Base-by-base conservation (phyloP, 1,140 invertebrate genomes). In the Bombus polaris region DNA sequence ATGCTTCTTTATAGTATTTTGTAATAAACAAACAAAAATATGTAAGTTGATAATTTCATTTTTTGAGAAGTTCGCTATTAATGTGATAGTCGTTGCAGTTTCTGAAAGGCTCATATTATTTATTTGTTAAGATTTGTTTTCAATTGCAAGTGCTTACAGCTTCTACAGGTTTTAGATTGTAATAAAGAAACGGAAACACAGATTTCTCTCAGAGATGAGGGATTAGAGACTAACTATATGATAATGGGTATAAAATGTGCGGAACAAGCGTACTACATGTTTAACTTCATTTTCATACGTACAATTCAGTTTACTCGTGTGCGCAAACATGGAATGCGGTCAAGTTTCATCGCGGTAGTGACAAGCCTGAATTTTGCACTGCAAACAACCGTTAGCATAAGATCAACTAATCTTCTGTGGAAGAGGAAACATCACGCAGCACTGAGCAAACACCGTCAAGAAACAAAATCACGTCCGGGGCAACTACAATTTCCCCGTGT, bases 361-460 rank as follows among this genome's bases (percentile, higher is more conserved):
- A 62, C 75, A 57, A 22, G 37, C 37, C 39, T n/a, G 75, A 77
- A 62, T 62, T 62, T 77, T 22, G 53, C 35, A 37, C 44, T 15
- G 15, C 75, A 76, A 76, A 59, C 73, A 59, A 32, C 37, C 22
- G n/a, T 77, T 77, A 77, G 53, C 35, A 59, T 62, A 77, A 77
- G 53, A 57, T 57, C 74, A 18, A 59, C 57, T 39, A 62, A 62
- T 76, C 74, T 76, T 57, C 47, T 35, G 35, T 42, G 37, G 8
- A 57, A 77, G 75, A 77, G 53, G 53, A 59, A 77, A 62, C 75
- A n/a, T 9, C 53, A 77, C 53, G 75, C 25, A 42, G 39, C 57
- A 37, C 15, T 65, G 57, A 65, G n/a, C 57, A 65, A 65, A 65
- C 37, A 77, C 3, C 37, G 62, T 10, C 28, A 77, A 77, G 75